Conservation (phyloP, 2,113 vertebrate genomes). For the Psilopsiagon aurifrons region DNA sequence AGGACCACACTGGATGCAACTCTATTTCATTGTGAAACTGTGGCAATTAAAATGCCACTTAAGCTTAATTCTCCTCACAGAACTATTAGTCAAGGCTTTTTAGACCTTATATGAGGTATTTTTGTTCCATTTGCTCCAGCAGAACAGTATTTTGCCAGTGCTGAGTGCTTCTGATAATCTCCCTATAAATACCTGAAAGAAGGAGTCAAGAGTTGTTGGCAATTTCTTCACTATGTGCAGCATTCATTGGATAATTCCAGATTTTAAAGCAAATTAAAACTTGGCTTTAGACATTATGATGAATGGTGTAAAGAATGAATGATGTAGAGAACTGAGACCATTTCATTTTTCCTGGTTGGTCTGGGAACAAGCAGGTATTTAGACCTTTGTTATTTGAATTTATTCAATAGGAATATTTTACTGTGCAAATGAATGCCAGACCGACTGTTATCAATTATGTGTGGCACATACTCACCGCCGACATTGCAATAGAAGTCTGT, state of each 20-base stretch:
- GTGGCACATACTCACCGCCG: neutral
- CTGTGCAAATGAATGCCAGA: neutral
- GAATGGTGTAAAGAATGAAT: neutral
- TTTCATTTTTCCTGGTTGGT: neutral
- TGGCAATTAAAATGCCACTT: neutral
- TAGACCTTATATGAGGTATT: neutral
- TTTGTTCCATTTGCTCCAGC: neutral
- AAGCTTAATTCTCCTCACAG: neutral
- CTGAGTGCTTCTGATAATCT: neutral
- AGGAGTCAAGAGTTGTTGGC: neutral
- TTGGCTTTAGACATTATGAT: neutral
- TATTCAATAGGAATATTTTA: neutral
- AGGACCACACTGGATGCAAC: neutral
- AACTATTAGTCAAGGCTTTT: neutral
- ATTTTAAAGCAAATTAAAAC: neutral
- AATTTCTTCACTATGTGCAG: neutral
- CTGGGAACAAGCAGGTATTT: neutral
- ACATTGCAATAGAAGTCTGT: neutral
- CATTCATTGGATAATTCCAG: neutral
- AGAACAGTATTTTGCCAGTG: neutral
- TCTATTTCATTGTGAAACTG: neutral
- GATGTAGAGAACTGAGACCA: neutral
- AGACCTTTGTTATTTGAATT: neutral
- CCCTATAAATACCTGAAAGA: neutral
- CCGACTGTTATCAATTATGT: neutral